phyloP scores from a whole-genome alignment of 2,113 vertebrate species.

The Spea multiplicata region DNA sequence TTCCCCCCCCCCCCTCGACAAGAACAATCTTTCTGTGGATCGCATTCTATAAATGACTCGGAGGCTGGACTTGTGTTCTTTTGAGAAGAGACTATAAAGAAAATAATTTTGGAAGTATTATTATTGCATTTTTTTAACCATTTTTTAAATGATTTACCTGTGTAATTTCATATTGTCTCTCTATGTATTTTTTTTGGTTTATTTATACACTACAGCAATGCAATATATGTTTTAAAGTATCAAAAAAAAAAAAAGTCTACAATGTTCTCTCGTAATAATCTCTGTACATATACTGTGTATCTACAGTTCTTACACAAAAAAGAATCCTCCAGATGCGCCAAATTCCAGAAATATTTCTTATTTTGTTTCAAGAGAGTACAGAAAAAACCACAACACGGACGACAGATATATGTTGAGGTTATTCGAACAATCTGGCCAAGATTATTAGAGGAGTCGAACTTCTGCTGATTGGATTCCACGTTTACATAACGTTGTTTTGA shows the following conservation, averaged over 20 bases:
- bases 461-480: constrained; percentile 43
- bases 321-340: constrained; percentile 19
- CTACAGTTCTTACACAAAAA: constrained; percentile 4
- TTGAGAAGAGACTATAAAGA: constrained; percentile 5
- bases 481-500: constrained; percentile 27
- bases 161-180: constrained; percentile 43
- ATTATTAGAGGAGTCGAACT: not conserved
- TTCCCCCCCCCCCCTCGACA: not conserved
- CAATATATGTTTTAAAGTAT: constrained; percentile 32
- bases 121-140: constrained; percentile 41
- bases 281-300: constrained; percentile 23
- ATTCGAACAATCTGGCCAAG: not conserved
- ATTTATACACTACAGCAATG: constrained; percentile 49
- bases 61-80: constrained; percentile 15
- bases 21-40: constrained; percentile 6
- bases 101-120: constrained; percentile 33
- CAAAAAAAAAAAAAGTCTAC: constrained; percentile 25
- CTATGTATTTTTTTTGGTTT: constrained; percentile 46
- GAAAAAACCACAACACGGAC: constrained; percentile 18
- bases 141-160: constrained; percentile 29
- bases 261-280: constrained; percentile 1
- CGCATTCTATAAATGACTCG: not conserved
- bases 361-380: not conserved
- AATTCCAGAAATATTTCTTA: constrained; percentile 11
- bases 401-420: constrained; percentile 25